Base-by-base conservation (phyloP, 2,113 vertebrate genomes). In the Labeo rohita region DNA sequence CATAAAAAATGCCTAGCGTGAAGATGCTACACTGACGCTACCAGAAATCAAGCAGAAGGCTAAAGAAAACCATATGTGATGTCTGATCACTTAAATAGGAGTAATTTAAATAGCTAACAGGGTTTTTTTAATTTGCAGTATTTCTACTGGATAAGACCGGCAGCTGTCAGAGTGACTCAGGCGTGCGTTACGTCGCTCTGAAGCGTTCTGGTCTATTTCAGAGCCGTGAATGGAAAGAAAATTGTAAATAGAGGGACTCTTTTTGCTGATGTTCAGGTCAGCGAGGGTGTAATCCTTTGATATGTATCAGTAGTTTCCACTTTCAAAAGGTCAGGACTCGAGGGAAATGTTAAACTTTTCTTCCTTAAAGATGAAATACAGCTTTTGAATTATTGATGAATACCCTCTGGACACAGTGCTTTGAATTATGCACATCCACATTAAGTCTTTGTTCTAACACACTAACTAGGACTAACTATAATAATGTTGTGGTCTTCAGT, bases 361-460 rank as follows among this genome's bases (percentile, higher is more conserved):
- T 87, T 92, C 91, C 93, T 93, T 94, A 88, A 92, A 94, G 91
- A 92, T 92, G 91, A 92, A 93, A 92, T 92, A 85, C 89, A 92
- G 87, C 61, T 87, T 90, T 93, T 94, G 91, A 93, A 95, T 94
- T 93, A 94, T 93, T 94, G 89, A 94, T 94, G 90, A 87, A 79
- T 16, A 77, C 36, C 72, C 73, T 87, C 83, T 34, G 87, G 91
- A 91, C 90, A 89, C 87, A 87, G 56, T 90, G 88, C 88, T 89
- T 87, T 87, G 80, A 86, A 88, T 86, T 83, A 87, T 86, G 89
- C 91, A 92, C 91, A 89, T 76, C 61, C 61, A 76, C 74, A 90
- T 90, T 91, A 91, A 87, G 87, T 87, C 90, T 90, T 93, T 91
- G 91, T 92, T 91, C 72, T 59, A 75, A 75, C 52, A 80, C 47